A percentile compares a stretch with the other conserved stretches of the same genome.
Conservation (phyloP, 2,113 vertebrate genomes). For the Pampusana beccarii region DNA sequence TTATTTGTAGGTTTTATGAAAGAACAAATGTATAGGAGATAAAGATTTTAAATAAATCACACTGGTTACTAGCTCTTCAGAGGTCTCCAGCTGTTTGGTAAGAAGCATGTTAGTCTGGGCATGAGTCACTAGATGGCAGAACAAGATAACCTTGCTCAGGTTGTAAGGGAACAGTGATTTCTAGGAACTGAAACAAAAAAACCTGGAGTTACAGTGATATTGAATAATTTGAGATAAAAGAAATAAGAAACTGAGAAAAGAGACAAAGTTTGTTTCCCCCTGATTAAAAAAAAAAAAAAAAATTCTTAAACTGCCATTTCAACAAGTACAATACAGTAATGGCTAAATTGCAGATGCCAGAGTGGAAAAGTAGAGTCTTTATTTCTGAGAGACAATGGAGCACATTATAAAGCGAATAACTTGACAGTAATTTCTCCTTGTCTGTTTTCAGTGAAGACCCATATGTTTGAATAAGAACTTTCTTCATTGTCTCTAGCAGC, state of each 20-base stretch:
- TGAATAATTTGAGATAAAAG: not conserved
- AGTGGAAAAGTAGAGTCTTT: conserved; percentile 29
- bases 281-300: not conserved
- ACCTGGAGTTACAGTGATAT: not conserved
- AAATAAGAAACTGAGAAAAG: not conserved
- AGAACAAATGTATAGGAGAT: not conserved
- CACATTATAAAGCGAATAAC: conserved; percentile 35
- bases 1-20: not conserved
- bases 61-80: not conserved
- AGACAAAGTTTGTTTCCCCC: not conserved
- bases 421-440: conserved; percentile 56
- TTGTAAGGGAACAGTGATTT: not conserved
- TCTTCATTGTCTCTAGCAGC: conserved; percentile 25
- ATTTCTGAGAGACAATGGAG: conserved; percentile 55
- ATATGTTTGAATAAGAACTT: conserved; percentile 35
- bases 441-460: conserved; percentile 35
- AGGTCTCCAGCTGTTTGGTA: not conserved
- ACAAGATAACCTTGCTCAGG: conserved; percentile 45
- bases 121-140: conserved; percentile 67
- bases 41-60: not conserved
- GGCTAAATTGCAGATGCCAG: conserved; percentile 16
- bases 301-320: conserved; percentile 6
- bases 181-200: not conserved
- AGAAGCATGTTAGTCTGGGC: not conserved
- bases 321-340: conserved; percentile 29